Base-by-base conservation (phyloP, 2,888 invertebrate species). In the Lasioglossum lativentre region DNA sequence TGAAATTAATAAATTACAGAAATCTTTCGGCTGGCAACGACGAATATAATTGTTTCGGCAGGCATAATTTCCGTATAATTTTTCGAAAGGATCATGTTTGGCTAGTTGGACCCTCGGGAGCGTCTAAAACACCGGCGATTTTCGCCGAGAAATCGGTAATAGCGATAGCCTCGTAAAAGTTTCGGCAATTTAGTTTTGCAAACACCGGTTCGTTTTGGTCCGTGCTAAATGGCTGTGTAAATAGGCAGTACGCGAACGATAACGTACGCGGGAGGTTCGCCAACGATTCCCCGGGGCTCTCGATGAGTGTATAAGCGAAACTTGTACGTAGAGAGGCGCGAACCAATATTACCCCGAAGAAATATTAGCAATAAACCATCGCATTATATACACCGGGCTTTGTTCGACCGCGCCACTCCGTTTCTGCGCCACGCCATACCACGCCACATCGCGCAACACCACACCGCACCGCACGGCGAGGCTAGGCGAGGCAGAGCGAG, bases 341-440 rank as follows among this genome's bases (percentile, higher is more conserved):
- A 87, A 81, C 85, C 89, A 68, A 90, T 90, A 90, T 90, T 90
- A 88, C 89, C 34, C 40, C 56, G 82, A 81, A 90, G 90, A 90
- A 90, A 90, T 90, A 90, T 90, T 90, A 90, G 89, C 90, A 82
- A 90, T 90, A 89, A 90, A 90, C 81, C 88, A 85, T 90, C 80
- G 89, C 85, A 84, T 90, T 87, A 90, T 80, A 78, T 85, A 87
- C 77, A 85, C 42, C 78, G 78, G 83, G 82, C 72, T 71, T 52
- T 72, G 80, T 63, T 45, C 76, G 75, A 23, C 76, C 70, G 19
- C 30, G 70, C 59, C 14, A 59, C 59, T 59, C 27, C 59, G 59
- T 59, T n/a, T 59, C 59, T 27, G 27, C 59, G 59, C 59, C n/a
- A 56, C n/a, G 56, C n/a, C 27, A 59, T 27, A 10, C 56, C 56